Evolutionary conservation across 2,113 vertebrate genomes (phyloP).

Genomic region (Bubo bubo): DNA sequence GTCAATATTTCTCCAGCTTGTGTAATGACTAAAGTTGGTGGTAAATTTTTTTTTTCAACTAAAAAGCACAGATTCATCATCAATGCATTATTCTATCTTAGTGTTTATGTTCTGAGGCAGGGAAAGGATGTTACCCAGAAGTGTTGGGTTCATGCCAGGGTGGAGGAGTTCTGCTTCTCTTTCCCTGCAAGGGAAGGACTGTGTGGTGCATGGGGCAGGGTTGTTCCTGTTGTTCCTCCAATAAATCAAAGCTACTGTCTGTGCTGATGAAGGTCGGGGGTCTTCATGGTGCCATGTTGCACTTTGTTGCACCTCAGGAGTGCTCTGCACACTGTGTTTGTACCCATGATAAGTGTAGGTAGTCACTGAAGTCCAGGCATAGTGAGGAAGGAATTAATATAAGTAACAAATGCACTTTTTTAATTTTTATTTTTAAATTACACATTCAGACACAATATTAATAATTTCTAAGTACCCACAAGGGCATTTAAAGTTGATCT

Average conservation of each 20-base stretch:
- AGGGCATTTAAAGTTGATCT: neutral
- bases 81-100: neutral
- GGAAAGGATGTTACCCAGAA: neutral
- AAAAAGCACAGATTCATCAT: neutral
- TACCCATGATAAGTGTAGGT: neutral
- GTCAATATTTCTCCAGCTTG: neutral
- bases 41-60: neutral
- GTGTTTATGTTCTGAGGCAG: neutral
- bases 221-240: neutral
- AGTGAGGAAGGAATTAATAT: neutral
- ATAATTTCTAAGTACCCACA: neutral
- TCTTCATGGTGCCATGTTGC: accelerated
- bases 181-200: neutral
- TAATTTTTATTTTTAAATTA: neutral
- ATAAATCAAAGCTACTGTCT: neutral
- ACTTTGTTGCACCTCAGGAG: accelerated
- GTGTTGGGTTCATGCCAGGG: neutral
- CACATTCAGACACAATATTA: neutral
- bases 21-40: neutral
- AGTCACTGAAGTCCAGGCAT: neutral
- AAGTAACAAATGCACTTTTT: neutral
- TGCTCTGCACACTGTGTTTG: neutral
- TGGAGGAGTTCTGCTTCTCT: neutral
- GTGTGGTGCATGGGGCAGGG: accelerated
- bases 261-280: neutral